These are phyloP conservation scores for Accipiter cooperii DNA, from an alignment of 2,113 vertebrate genomes.

Conservation along the genomic window DNA sequence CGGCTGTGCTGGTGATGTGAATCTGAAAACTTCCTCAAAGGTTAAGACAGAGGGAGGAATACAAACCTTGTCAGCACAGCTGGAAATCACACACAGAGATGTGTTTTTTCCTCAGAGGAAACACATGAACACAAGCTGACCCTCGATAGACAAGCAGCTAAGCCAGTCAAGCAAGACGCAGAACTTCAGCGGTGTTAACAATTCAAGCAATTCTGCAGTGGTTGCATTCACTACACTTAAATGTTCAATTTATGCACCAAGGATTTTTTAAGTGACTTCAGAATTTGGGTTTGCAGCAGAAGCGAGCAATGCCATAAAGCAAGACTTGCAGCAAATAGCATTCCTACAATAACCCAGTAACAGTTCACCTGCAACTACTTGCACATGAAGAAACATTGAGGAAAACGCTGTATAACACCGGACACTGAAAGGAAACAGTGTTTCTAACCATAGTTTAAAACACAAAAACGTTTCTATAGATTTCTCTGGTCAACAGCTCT, in stretches of 20 bases:
- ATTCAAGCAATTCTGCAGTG: background rate
- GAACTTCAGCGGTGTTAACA: background rate
- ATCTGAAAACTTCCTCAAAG: background rate
- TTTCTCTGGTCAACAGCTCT: background rate
- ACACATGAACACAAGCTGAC: background rate
- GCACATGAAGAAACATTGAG: fast-evolving
- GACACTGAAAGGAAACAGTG: background rate
- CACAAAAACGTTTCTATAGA: fast-evolving
- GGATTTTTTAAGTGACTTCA: background rate
- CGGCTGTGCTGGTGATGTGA: fast-evolving
- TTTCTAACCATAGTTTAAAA: fast-evolving
- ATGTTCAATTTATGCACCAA: background rate
- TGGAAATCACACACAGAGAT: background rate
- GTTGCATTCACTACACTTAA: background rate
- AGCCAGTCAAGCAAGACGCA: background rate
- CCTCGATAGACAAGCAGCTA: background rate
- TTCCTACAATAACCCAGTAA: background rate
- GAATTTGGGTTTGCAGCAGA: background rate
- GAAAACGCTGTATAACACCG: background rate
- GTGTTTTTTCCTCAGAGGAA: background rate
- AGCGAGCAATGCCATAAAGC: background rate
- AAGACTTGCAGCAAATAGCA: background rate
- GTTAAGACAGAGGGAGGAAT: background rate
- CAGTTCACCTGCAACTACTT: background rate
- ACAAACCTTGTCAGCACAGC: background rate